Evolutionary conservation across 2,888 invertebrate species (phyloP).

Genomic region (Scaeva pyrastri): DNA sequence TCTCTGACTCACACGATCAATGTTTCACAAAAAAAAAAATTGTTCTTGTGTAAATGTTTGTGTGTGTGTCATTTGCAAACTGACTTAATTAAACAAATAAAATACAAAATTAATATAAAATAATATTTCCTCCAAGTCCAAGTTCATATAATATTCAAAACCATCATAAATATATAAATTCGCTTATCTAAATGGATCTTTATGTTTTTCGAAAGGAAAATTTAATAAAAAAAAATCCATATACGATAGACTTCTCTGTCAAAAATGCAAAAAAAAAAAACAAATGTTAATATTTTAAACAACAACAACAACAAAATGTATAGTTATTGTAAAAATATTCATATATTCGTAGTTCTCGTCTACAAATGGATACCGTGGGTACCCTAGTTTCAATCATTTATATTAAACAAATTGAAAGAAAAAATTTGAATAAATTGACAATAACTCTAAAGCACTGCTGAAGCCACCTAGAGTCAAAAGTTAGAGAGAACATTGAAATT

Average conservation of each 20-base stretch:
- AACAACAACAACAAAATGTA: not conserved
- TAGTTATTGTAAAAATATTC: constrained; percentile 38
- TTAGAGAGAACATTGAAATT: constrained; percentile 29
- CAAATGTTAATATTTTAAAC: not conserved
- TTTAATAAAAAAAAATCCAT: not conserved
- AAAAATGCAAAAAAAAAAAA: constrained; percentile 13
- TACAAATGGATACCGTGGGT: constrained; percentile 18
- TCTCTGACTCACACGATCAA: too few relatives aligned
- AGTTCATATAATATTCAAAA: constrained; percentile 7
- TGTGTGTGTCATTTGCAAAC: constrained; percentile 10
- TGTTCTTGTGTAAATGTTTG: too few relatives aligned
- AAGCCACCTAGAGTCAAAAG: not conserved
- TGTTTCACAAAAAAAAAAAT: too few relatives aligned
- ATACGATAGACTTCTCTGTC: not conserved
- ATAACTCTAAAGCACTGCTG: constrained; percentile 13
- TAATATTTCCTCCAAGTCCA: constrained; percentile 12
- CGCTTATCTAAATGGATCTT: constrained; percentile 38
- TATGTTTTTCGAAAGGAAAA: constrained; percentile 27
- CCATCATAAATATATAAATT: not conserved
- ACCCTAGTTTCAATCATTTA: constrained; percentile 46
- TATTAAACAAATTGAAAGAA: constrained; percentile 15
- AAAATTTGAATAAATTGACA: constrained; percentile 48
- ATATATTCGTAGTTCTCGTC: constrained; percentile 11
- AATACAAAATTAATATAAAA: not conserved
- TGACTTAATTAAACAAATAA: constrained; percentile 14